Percentiles rank a stretch among this genome's conserved stretches.
Evolutionary conservation across 2,113 vertebrate genomes (phyloP).

Genomic region (Coptodon bakossiorum): DNA sequence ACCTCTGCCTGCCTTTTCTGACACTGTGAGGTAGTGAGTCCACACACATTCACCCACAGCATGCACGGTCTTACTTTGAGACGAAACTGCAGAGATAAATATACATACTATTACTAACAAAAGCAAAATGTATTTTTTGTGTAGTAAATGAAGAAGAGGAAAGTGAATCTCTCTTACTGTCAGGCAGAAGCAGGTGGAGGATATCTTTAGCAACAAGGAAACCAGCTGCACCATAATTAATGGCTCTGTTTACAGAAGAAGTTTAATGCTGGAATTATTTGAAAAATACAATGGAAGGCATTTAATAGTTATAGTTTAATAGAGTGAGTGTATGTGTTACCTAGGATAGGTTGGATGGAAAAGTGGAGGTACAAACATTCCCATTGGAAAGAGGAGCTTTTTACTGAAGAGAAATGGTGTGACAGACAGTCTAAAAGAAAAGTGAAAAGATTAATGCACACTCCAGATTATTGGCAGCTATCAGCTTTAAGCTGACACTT

Average conservation of each 20-base stretch:
- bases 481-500: not conserved
- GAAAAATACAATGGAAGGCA: not conserved
- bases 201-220: constrained; percentile 71
- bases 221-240: constrained; percentile 69
- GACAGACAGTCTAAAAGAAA: constrained; percentile 55
- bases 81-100: constrained; percentile 42
- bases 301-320: not conserved
- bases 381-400: constrained; percentile 67
- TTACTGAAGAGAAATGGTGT: constrained; percentile 42
- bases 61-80: constrained; percentile 40
- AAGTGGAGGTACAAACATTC: constrained; percentile 70
- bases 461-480: not conserved
- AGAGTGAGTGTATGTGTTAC: constrained; percentile 22
- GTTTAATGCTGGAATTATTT: not conserved
- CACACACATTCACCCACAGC: constrained; percentile 63
- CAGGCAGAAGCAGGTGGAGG: constrained; percentile 65
- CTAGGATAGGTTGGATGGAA: constrained; percentile 72
- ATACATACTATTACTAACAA: not conserved
- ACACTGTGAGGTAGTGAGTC: constrained; percentile 56
- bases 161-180: constrained; percentile 57
- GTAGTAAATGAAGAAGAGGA: not conserved
- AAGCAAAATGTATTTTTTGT: not conserved
- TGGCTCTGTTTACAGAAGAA: constrained; percentile 52
- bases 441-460: not conserved
- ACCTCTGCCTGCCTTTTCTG: constrained; percentile 3